Evolutionary conservation across 2,888 invertebrate genomes (phyloP).

Genomic region (Drepana falcataria): DNA sequence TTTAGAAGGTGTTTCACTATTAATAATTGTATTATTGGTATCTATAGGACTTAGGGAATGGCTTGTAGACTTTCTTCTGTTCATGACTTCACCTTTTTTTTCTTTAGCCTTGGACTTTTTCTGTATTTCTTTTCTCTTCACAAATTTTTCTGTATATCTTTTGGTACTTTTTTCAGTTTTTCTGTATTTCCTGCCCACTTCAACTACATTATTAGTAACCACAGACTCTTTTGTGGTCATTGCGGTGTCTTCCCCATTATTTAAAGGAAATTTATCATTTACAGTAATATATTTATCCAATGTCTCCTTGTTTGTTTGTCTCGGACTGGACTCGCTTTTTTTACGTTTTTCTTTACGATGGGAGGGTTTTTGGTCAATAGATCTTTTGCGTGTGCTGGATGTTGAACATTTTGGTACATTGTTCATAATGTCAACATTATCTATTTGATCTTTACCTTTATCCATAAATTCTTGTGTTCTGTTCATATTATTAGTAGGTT

Average conservation of each 20-base stretch:
- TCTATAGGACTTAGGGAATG: slow-evolving; percentile 54
- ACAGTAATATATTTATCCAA: slow-evolving; percentile 37
- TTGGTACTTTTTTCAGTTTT: slow-evolving; percentile 39
- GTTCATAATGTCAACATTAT: slow-evolving; percentile 3
- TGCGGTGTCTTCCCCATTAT: slow-evolving; percentile 37
- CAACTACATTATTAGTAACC: slow-evolving; percentile 36
- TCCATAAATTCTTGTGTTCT: slow-evolving; percentile 21
- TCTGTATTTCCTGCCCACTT: slow-evolving; percentile 33
- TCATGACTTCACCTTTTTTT: slow-evolving; percentile 34
- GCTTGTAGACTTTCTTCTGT: slow-evolving; percentile 40
- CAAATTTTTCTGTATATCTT: slow-evolving; percentile 59
- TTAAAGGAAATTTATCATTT: slow-evolving; percentile 31
- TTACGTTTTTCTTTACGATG: slow-evolving; percentile 73
- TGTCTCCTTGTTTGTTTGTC: slow-evolving; percentile 30
- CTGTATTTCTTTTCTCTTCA: slow-evolving; percentile 55
- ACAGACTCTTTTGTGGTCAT: slow-evolving; percentile 40
- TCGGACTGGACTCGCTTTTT: slow-evolving; percentile 44
- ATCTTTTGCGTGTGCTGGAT: slow-evolving; percentile 55
- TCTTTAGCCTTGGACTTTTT: slow-evolving; percentile 37
- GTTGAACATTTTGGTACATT: slow-evolving; percentile 26
- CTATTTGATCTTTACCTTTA: slow-evolving; percentile 22
- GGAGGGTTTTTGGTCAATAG: slow-evolving; percentile 58
- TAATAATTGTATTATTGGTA: slow-evolving; percentile 23
- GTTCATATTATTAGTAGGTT: slow-evolving; percentile 14
- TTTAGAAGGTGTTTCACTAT: slow-evolving; percentile 35